Evolutionary conservation across 2,797 vertebrate species (phyloP), one percentile per base, ranked within the genome.

Genomic region (Scolopax bukidnonensis): DNA sequence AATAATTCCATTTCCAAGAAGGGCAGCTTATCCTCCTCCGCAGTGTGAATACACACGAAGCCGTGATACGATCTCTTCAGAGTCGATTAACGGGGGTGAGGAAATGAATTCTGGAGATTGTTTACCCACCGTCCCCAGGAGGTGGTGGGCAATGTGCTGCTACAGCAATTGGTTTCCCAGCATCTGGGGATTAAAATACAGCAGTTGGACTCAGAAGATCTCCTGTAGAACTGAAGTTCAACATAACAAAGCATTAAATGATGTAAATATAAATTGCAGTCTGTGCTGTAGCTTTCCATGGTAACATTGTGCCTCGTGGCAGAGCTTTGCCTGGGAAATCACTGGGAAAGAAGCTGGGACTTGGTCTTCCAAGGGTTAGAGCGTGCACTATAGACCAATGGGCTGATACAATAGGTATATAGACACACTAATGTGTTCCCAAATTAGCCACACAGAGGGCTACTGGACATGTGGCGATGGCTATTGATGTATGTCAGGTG

Each of bases 321-420:
- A 18, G 48, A 65, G 45, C 61, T 40, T 20, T 21, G 5, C 56
- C 13, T n/a, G 61, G 40, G 56, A 45, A 21, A 25, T 9, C 12
- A 2, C 51, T 38, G 61, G 47, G 27, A 53, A 48, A 27, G 40
- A 24, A 32, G 20, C 1, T 32, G 41, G 61, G 48, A 33, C 21
- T 32, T 45, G 20, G 23, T 48, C 28, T 36, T 74, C 40, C 45
- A 24, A 24, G 71, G n/a, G 54, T 12, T 47, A 17, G 24, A 32
- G 28, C 1, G 0, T 11, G n/a, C 25, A 2, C 36, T 38, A 0
- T 1, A 13, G 59, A 8, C 0, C 2, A 48, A 18, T 10, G 36
- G 68, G 3, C 45, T n/a, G 7, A 8, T 27, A 45, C 16, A 43
- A 23, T 17, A 19, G 2, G 0, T n/a, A 4, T 5, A 8, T 3